A percentile compares a stretch with the other conserved stretches of the same genome.
Conservation (phyloP, 2,113 vertebrate genomes). For the Eonycteris spelaea region DNA sequence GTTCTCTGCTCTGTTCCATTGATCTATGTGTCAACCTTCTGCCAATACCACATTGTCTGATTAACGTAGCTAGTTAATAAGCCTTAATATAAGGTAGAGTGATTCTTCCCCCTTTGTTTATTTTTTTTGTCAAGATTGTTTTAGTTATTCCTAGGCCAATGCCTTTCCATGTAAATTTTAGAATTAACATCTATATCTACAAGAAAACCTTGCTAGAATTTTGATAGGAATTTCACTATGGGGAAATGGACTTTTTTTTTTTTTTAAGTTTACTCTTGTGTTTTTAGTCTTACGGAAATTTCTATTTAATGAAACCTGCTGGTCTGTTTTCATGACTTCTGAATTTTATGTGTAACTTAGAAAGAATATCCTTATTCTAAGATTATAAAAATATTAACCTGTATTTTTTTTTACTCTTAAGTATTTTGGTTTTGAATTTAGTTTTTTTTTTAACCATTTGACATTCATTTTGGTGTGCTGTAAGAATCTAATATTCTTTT, state of each 20-base stretch:
- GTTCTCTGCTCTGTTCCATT: background rate
- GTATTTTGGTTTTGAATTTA: background rate
- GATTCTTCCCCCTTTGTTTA: background rate
- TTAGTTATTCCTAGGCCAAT: background rate
- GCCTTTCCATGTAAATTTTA: conserved; percentile 1
- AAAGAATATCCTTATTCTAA: background rate
- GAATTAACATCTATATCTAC: background rate
- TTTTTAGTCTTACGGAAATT: background rate
- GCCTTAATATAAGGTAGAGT: background rate
- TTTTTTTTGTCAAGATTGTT: background rate
- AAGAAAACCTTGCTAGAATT: background rate
- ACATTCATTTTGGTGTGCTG: background rate
- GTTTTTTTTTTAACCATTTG: background rate
- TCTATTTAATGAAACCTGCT: background rate
- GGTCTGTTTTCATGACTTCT: background rate
- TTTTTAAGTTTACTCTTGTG: background rate
- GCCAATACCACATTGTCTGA: background rate
- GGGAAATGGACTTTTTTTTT: background rate
- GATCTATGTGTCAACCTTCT: background rate
- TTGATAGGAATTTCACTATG: background rate
- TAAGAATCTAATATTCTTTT: background rate
- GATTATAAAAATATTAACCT: background rate
- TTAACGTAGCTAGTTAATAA: background rate
- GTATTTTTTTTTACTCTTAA: background rate
- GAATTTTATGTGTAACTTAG: background rate